These are phyloP conservation scores for Sebastes baramenuke DNA, from an alignment of 2,797 vertebrate species.

Conservation along the genomic window DNA sequence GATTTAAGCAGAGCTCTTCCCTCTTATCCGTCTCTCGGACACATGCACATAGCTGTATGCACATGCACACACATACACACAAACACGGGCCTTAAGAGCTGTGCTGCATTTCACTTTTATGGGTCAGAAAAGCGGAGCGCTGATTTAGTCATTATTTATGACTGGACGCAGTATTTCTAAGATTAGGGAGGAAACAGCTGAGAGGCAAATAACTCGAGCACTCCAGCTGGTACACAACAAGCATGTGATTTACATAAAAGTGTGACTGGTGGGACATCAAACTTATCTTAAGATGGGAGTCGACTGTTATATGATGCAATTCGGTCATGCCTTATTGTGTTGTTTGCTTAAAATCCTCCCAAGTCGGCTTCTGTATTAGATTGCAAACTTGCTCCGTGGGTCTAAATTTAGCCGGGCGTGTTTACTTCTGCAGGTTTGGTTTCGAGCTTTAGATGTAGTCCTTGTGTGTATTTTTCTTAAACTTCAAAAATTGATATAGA, in stretches of 20 bases:
- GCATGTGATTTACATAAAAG: background rate
- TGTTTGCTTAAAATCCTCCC: background rate
- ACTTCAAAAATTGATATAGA: background rate
- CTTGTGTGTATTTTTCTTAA: background rate
- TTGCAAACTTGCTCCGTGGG: background rate
- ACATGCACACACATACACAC: slow-evolving; percentile 17
- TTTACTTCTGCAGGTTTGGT: slow-evolving; percentile 10
- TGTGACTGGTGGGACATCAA: background rate
- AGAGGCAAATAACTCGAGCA: slow-evolving; percentile 9
- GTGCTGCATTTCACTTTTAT: slow-evolving; percentile 52
- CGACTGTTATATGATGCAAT: background rate
- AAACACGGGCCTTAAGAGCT: slow-evolving; percentile 35
- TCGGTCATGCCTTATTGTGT: background rate
- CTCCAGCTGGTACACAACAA: slow-evolving; percentile 9
- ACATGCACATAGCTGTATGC: slow-evolving; percentile 23
- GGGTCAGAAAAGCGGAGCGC: slow-evolving; percentile 61
- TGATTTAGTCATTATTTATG: slow-evolving; percentile 78
- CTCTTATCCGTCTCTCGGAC: slow-evolving; percentile 44
- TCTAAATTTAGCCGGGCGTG: background rate
- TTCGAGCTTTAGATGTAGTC: background rate
- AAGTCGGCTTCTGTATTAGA: background rate
- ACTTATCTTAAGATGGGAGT: background rate
- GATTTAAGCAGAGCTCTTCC: slow-evolving; percentile 39
- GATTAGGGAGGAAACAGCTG: slow-evolving; percentile 42
- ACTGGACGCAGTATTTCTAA: slow-evolving; percentile 42